phyloP scores from a whole-genome alignment of 2,797 vertebrate genomes.

The Rhyacichthys aspro region DNA sequence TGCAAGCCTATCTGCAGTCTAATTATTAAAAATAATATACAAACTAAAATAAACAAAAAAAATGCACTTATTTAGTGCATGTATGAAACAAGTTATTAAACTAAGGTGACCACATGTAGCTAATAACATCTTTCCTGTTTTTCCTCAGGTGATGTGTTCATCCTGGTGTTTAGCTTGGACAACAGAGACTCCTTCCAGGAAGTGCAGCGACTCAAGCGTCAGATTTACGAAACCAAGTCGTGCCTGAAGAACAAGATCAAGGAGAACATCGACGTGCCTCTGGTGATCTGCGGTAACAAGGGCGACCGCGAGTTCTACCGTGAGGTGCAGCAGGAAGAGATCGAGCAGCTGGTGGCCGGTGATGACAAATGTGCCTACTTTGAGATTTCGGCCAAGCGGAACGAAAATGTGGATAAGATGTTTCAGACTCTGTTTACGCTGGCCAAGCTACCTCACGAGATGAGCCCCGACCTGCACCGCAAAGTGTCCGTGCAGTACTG shows the following conservation, averaged over 20 bases:
- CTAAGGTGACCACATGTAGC: not conserved
- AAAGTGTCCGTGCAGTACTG: constrained; percentile 94
- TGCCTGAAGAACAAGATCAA: constrained; percentile 96
- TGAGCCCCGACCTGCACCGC: constrained; percentile 96
- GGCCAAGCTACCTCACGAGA: constrained; percentile 95
- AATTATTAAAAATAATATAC: no score
- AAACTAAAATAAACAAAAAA: no score
- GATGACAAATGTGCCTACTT: constrained; percentile 94
- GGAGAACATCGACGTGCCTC: constrained; percentile 90
- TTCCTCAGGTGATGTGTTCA: constrained; percentile 90
- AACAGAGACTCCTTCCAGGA: constrained; percentile 96
- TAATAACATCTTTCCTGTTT: not conserved
- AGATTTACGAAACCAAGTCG: constrained; percentile 96
- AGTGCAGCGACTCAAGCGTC: constrained; percentile 92
- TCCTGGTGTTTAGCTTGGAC: constrained; percentile 96
- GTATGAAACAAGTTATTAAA: not conserved
- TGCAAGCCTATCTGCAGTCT: no score
- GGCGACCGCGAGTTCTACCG: constrained; percentile 91
- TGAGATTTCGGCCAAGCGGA: constrained; percentile 95
- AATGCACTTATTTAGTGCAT: not conserved
- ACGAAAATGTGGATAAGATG: constrained; percentile 95
- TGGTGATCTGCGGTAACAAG: constrained; percentile 97
- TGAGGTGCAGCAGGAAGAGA: constrained; percentile 89
- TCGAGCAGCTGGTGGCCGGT: constrained; percentile 87
- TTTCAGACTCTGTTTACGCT: constrained; percentile 92